Percentiles rank a stretch among this genome's conserved stretches.
These are phyloP conservation scores for Lysandra coridon DNA, from an alignment of 2,888 invertebrate species.

Conservation along the genomic window DNA sequence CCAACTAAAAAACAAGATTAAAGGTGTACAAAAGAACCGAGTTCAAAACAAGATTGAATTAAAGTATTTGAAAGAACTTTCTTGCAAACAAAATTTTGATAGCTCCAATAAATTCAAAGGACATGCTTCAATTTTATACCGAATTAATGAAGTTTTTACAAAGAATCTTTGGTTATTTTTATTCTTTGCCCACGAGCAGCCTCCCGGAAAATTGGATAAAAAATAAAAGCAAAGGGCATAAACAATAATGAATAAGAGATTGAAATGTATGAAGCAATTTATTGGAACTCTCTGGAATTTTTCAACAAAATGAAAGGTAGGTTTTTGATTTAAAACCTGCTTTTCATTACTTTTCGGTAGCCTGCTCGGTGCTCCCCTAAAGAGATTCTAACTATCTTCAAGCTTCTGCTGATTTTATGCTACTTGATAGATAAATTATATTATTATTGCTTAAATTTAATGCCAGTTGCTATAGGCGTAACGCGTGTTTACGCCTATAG, in stretches of 20 bases:
- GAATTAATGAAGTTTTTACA: constrained; percentile 25
- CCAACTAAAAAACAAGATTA: constrained; percentile 6
- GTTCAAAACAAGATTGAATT: constrained; percentile 6
- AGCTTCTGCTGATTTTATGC: no score
- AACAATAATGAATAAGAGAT: constrained; percentile 27
- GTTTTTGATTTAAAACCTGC: not conserved
- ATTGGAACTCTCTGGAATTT: not conserved
- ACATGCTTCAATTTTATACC: constrained; percentile 20
- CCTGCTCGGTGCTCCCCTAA: no score
- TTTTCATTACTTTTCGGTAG: not conserved
- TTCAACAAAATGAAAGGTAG: not conserved
- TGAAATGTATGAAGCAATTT: constrained; percentile 29
- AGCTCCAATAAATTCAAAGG: constrained; percentile 17
- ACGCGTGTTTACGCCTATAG: no score
- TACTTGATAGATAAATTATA: no score
- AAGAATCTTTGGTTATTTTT: constrained; percentile 26
- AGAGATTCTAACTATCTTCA: no score
- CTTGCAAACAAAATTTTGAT: constrained; percentile 6
- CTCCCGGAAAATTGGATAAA: constrained; percentile 28
- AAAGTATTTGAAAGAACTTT: not conserved
- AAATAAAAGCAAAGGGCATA: constrained; percentile 30
- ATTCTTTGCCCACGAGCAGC: not conserved
- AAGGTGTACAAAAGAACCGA: constrained; percentile 9
- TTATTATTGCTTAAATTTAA: no score
- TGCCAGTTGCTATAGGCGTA: no score